Percentiles rank a stretch among this genome's conserved stretches.
phyloP scores from a whole-genome alignment of 1,140 invertebrate species.

The Agrypnia vestita region DNA sequence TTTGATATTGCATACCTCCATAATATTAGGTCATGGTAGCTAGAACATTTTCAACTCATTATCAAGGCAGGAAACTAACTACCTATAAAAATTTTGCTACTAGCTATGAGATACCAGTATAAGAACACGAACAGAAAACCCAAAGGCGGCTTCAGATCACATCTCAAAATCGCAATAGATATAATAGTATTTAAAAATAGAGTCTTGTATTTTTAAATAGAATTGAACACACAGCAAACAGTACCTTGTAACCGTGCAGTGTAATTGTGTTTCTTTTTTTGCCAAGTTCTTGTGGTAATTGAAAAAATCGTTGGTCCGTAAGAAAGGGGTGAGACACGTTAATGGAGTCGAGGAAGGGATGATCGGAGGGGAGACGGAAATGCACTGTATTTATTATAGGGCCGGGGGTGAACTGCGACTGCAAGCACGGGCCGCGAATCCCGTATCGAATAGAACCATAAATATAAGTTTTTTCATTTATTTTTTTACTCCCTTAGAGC shows the following conservation, averaged over 20 bases:
- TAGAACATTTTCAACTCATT: no score
- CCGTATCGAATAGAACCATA: no score
- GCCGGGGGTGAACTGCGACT: not conserved
- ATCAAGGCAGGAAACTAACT: no score
- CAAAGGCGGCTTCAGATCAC: no score
- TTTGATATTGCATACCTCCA: no score
- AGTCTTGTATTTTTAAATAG: not conserved
- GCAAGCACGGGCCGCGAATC: not conserved
- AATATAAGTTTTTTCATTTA: no score
- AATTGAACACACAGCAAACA: not conserved
- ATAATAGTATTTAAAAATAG: not conserved
- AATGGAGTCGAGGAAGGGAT: not conserved
- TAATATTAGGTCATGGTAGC: no score
- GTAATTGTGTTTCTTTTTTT: not conserved
- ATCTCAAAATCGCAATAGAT: no score
- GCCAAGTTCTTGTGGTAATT: constrained; percentile 15
- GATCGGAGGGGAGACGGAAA: constrained; percentile 1
- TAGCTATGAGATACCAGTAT: no score
- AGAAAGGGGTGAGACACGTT: not conserved
- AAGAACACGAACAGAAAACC: no score
- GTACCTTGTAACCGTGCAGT: not conserved
- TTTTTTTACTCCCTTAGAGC: no score
- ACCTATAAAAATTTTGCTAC: no score
- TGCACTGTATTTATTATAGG: constrained; percentile 12
- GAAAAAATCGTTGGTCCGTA: constrained; percentile 29